Conservation (phyloP, 2,888 invertebrate genomes). For the Myathropa florea region DNA sequence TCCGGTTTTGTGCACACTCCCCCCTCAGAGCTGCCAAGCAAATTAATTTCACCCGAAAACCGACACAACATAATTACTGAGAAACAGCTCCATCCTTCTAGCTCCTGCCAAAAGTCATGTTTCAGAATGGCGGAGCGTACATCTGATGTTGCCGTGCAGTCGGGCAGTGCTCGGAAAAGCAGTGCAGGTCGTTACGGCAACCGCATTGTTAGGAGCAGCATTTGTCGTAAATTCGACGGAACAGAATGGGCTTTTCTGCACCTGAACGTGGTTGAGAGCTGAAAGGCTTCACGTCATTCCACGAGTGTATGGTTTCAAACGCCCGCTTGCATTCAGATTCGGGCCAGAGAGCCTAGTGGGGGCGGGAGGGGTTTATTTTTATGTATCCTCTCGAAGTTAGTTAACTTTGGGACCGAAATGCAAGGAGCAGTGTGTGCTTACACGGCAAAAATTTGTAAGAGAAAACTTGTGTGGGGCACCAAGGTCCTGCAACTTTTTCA, state of each 20-base stretch:
- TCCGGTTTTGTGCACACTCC: not conserved
- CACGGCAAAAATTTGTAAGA: not conserved
- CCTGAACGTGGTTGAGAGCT: not conserved
- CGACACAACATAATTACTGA: conserved; percentile 59
- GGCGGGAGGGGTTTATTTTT: not conserved
- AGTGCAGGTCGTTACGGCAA: conserved; percentile 10
- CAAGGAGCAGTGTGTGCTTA: not conserved
- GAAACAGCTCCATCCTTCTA: conserved; percentile 17
- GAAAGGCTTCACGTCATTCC: conserved; percentile 6
- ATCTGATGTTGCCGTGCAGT: not conserved
- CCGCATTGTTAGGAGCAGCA: conserved; percentile 27
- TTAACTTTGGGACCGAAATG: not conserved
- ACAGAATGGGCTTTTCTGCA: conserved; percentile 19
- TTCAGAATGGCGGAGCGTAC: not conserved
- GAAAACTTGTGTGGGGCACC: not conserved
- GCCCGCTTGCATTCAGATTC: not conserved
- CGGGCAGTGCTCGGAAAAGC: not conserved
- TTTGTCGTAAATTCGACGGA: conserved; percentile 24
- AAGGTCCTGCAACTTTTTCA: conserved; percentile 35
- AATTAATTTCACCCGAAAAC: conserved; percentile 51
- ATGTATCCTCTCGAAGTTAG: not conserved
- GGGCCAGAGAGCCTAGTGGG: too few species aligned
- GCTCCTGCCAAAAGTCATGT: conserved; percentile 27
- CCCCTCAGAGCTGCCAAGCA: conserved; percentile 23
- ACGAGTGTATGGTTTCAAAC: not conserved